A percentile compares a stretch with the other conserved stretches of the same genome.
Evolutionary conservation across 2,888 invertebrate genomes (phyloP).

Genomic region (Ophion slaviceki): DNA sequence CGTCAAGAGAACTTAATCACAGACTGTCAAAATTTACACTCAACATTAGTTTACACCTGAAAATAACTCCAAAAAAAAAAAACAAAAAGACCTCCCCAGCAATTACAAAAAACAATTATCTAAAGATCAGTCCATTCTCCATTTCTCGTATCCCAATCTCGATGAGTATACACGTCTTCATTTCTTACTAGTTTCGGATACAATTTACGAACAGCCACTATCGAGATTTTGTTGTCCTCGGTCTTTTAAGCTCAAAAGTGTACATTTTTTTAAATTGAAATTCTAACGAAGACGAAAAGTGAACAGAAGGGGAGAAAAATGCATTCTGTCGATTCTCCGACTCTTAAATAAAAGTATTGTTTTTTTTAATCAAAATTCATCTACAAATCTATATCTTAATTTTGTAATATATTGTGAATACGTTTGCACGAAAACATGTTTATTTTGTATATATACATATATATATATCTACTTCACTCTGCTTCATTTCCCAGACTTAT

Average conservation of each 20-base stretch:
- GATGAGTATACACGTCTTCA: too few relatives aligned
- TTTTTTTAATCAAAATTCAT: slow-evolving; percentile 17
- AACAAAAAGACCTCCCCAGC: neutral
- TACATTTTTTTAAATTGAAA: neutral
- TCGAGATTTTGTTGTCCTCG: neutral
- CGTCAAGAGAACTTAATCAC: too few relatives aligned
- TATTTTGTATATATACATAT: too few relatives aligned
- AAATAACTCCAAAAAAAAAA: neutral
- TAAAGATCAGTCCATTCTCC: neutral
- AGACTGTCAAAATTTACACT: too few relatives aligned
- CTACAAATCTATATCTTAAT: slow-evolving; percentile 5
- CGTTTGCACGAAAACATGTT: neutral
- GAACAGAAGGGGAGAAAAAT: neutral
- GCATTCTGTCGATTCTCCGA: neutral
- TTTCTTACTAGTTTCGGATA: too few relatives aligned
- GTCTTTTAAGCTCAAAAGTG: neutral
- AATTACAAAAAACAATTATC: neutral
- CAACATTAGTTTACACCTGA: neutral
- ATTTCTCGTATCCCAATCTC: too few relatives aligned
- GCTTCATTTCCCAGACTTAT: neutral
- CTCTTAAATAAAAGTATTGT: neutral
- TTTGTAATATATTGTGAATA: slow-evolving; percentile 47
- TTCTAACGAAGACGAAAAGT: neutral
- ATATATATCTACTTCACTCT: neutral
- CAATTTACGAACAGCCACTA: too few relatives aligned